Evolutionary conservation across 2,113 vertebrate species (phyloP).

Genomic region (Python bivittatus): DNA sequence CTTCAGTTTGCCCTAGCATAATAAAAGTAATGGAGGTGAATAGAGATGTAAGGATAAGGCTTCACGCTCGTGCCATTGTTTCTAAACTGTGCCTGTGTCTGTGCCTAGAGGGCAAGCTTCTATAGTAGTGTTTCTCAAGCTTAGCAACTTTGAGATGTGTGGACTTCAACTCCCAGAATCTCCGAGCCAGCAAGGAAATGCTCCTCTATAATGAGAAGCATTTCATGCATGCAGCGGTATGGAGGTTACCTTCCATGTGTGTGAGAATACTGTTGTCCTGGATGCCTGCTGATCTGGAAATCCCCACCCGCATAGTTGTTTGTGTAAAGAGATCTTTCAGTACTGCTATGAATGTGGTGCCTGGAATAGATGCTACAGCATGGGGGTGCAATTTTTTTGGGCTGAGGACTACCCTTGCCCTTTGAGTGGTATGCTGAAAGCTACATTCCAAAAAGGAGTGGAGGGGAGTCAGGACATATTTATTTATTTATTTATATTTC

Average conservation of each 20-base stretch:
- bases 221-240: not conserved
- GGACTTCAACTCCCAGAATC: no score
- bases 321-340: not conserved
- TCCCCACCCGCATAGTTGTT: not conserved
- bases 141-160: no score
- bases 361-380: not conserved
- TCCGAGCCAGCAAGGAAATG: no score
- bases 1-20: no score
- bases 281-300: not conserved
- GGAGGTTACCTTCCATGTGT: not conserved
- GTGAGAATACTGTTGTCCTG: not conserved
- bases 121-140: no score
- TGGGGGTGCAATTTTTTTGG: not conserved
- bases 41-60: not conserved
- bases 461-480: no score
- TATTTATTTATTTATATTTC: no score
- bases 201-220: not conserved
- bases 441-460: not conserved
- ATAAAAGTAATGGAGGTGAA: no score
- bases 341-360: not conserved
- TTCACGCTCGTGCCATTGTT: not conserved
- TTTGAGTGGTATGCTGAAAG: not conserved
- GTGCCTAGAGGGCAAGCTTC: no score
- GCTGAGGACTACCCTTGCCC: not conserved
- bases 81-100: no score